These are phyloP conservation scores for Psittacula derbiana DNA, from an alignment of 2,797 vertebrate genomes.

Conservation along the genomic window DNA sequence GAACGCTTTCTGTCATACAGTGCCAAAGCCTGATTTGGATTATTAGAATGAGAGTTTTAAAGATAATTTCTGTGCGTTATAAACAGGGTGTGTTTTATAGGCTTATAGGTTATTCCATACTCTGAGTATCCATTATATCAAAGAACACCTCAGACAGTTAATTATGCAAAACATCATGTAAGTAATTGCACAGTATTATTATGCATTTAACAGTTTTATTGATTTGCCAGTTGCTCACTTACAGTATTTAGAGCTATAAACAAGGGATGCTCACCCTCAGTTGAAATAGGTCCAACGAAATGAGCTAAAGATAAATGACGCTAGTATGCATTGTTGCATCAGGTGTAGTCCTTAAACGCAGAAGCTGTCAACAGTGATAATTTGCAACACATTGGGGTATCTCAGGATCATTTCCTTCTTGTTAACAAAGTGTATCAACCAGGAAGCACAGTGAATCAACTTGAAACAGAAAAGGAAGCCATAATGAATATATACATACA, in stretches of 20 bases:
- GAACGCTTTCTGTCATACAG: conserved; percentile 45
- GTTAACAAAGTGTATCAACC: conserved; percentile 63
- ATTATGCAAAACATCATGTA: conserved; percentile 79
- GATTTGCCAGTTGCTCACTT: conserved; percentile 75
- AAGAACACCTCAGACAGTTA: conserved; percentile 74
- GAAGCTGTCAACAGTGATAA: conserved; percentile 46
- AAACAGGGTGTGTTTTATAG: conserved; percentile 72
- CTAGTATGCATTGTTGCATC: conserved; percentile 55
- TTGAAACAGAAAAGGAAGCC: neutral
- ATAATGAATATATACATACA: neutral
- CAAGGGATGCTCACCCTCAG: conserved; percentile 67
- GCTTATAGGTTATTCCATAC: conserved; percentile 60
- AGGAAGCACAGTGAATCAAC: conserved; percentile 36
- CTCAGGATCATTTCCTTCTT: conserved; percentile 51
- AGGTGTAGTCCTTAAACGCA: conserved; percentile 65
- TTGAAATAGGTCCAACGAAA: conserved; percentile 75
- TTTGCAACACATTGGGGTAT: conserved; percentile 40
- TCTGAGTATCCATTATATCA: conserved; percentile 68
- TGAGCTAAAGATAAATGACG: conserved; percentile 74
- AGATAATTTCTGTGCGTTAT: conserved; percentile 60
- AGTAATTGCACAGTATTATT: conserved; percentile 78
- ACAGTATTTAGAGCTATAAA: conserved; percentile 75
- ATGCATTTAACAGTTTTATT: conserved; percentile 80
- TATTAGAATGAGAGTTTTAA: conserved; percentile 68
- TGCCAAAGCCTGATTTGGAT: conserved; percentile 58